Base-by-base conservation (phyloP, 1,140 invertebrate species). In the Zelostemma sp. region DNA sequence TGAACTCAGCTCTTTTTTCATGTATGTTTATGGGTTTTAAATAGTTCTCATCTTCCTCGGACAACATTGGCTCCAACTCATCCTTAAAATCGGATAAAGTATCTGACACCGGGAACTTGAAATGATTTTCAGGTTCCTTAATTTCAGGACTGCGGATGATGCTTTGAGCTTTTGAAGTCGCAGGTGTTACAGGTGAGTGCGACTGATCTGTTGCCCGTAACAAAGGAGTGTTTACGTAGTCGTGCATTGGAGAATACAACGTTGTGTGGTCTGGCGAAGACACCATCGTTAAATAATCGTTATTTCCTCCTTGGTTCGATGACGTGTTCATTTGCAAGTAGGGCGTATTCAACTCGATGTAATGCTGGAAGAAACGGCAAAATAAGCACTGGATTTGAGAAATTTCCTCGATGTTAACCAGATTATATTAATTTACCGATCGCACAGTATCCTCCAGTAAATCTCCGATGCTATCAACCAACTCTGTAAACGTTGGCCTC, bases 401-500 rank as follows among this genome's bases (percentile, higher is more conserved):
- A n/a, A n/a, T n/a, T n/a, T n/a, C n/a, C n/a, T n/a, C n/a, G n/a
- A n/a, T n/a, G n/a, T n/a, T n/a, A n/a, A n/a, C n/a, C n/a, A n/a
- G 3, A 25, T 25, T 25, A 53, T 16, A 35, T 17, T 5, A 56
- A 81, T 84, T 88, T 85, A 96, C 95, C 85, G 91, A 90, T 86
- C 89, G 90, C 0, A 94, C 91, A 77, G 91, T 93, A 55, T 94
- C 92, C 75, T 95, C 92, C 16, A 97, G 85, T 75, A 96, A 89
- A 19, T 88, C 85, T 16, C 94, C 95, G 35, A 97, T 89, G 8
- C 85, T 87, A 33, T 92, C 88, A 16, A 92, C 90, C 31, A 97
- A 85, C 62, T 91, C 88, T 4, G 88, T 86, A 76, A 97, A 97
- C 18, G 90, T 87, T 0, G 96, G 96, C 57, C 96, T 83, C 8